Base-by-base conservation (phyloP, 2,113 vertebrate species). In the Apteryx mantelli region DNA sequence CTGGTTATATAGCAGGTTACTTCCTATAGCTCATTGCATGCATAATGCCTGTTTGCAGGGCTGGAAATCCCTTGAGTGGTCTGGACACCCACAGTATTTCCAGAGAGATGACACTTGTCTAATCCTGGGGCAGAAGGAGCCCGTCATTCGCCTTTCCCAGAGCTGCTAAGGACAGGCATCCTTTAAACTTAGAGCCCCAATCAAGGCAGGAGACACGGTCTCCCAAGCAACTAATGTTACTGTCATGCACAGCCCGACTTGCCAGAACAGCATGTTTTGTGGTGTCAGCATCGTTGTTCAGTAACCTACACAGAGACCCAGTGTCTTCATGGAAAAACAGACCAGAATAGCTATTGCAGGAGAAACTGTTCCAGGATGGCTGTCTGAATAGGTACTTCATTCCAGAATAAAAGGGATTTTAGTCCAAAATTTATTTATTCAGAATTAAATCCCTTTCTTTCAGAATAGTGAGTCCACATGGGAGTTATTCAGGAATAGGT, bases 11-110 rank as follows among this genome's bases (percentile, higher is more conserved):
- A 53, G 80, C 46, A 56, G 63, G 76, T 58, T 78, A 79, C 83
- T 42, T 22, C 77, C 78, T 84, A 80, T 64, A 80, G 60, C 89
- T 96, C 66, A 86, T 91, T 25, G 63, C 93, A 93, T 96, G 87
- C 92, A 94, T 94, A 89, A 63, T 50, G 66, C 69, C 73, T 84
- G 46, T n/a, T 95, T 94, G 96, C 93, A 84, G 0, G 2, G 75
- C 84, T 75, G 24, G 7, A 71, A 83, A 58, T 66, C 73, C 88
- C 60, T 58, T 77, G 86, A 88, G 95, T 76, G 53, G 87, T 78
- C 81, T 81, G 80, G 95, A 96, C 88, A 79, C 0, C 9, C 80
- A 94, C 82, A 90, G 63, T 87, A 82, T 75, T 56, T 87, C 94
- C 21, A 40, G 56, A 93, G 63, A 93, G 63, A 42, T 53, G 53